Evolutionary conservation across 1,140 invertebrate genomes (phyloP).

Genomic region (Drosophila kanapiae): DNA sequence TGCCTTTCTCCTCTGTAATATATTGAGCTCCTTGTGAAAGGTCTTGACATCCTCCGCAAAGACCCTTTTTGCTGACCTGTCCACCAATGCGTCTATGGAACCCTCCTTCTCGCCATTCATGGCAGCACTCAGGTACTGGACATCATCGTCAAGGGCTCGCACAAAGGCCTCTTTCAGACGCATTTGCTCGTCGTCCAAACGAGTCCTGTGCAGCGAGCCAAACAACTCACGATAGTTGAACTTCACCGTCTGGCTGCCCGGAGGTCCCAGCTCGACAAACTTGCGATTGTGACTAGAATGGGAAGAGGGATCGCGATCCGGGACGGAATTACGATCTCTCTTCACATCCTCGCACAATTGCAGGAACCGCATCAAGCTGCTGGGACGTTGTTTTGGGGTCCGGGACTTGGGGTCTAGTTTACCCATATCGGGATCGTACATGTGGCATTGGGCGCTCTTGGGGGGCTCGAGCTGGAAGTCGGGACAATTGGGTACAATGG

Average conservation of each 20-base stretch:
- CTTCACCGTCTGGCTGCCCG: neutral
- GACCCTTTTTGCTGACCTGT: slow-evolving; percentile 15
- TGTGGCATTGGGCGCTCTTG: slow-evolving; percentile 10
- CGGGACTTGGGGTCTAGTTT: neutral
- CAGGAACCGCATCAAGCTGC: slow-evolving; percentile 48
- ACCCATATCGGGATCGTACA: slow-evolving; percentile 16
- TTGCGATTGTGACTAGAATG: slow-evolving; percentile 5
- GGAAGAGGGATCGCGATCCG: neutral
- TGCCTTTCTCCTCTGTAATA: neutral
- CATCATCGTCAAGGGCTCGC: slow-evolving; percentile 53
- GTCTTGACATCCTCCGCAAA: slow-evolving; percentile 25
- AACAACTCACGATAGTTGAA: slow-evolving; percentile 60
- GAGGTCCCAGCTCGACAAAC: slow-evolving; percentile 20
- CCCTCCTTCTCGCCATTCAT: slow-evolving; percentile 8
- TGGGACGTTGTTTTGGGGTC: slow-evolving; percentile 9
- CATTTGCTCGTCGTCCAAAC: slow-evolving; percentile 21
- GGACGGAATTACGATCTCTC: neutral
- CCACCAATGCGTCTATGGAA: slow-evolving; percentile 34
- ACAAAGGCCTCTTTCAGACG: slow-evolving; percentile 47
- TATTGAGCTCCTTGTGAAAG: slow-evolving; percentile 33
- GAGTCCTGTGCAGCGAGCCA: neutral
- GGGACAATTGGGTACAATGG: slow-evolving; percentile 14
- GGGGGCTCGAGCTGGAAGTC: slow-evolving; percentile 13
- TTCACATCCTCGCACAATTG: neutral
- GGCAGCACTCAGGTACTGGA: slow-evolving; percentile 36